These are phyloP conservation scores for Notothenia rossii DNA, from an alignment of 2,113 vertebrate genomes.

Conservation along the genomic window DNA sequence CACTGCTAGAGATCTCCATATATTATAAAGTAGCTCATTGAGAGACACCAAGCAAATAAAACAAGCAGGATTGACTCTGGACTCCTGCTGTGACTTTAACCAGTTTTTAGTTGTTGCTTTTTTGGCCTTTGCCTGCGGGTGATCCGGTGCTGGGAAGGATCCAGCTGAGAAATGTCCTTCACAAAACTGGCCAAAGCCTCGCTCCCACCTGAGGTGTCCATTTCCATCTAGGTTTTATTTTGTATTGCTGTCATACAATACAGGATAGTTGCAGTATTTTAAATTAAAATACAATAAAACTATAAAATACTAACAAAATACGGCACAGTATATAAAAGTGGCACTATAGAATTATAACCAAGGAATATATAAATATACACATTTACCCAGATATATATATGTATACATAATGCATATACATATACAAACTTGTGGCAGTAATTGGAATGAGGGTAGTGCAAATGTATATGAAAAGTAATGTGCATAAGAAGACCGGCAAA, in stretches of 20 bases:
- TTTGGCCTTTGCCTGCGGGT: constrained; percentile 38
- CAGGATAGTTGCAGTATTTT: background rate
- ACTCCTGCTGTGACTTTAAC: constrained; percentile 42
- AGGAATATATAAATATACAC: too few relatives aligned
- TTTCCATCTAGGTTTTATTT: constrained; percentile 32
- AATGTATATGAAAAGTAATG: background rate
- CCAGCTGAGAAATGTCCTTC: constrained; percentile 46
- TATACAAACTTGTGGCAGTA: background rate
- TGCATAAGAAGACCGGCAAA: background rate
- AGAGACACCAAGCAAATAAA: constrained; percentile 68
- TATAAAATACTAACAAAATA: too few relatives aligned
- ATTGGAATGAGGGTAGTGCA: background rate
- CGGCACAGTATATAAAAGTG: too few relatives aligned
- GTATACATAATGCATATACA: background rate
- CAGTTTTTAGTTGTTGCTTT: constrained; percentile 31
- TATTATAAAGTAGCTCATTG: constrained; percentile 68
- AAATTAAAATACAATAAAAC: background rate
- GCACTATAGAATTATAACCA: too few relatives aligned
- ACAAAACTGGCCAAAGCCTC: constrained; percentile 20
- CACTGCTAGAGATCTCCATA: constrained; percentile 61
- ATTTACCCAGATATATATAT: too few relatives aligned
- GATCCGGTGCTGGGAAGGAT: constrained; percentile 34
- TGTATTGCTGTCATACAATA: background rate
- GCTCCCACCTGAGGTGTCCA: constrained; percentile 25
- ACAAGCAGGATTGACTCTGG: constrained; percentile 46